Conservation (phyloP, 2,113 vertebrate genomes). For the Macrotus californicus region DNA sequence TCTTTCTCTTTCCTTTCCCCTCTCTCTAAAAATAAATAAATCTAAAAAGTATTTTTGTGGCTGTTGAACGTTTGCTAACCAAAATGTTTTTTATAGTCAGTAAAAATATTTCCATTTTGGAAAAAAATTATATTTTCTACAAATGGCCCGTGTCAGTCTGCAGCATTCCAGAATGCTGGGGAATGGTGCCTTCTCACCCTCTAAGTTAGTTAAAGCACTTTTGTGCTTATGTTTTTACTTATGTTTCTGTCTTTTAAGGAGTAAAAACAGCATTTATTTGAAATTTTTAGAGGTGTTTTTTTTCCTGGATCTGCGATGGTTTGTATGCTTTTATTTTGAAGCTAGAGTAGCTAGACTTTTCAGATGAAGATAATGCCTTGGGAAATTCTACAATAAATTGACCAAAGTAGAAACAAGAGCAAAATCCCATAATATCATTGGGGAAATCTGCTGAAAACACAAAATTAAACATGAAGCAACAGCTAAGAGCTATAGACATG, state of each 20-base stretch:
- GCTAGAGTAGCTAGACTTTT: constrained; percentile 9
- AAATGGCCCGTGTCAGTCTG: background rate
- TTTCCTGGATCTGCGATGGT: background rate
- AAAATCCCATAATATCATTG: background rate
- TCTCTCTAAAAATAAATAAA: too few species aligned
- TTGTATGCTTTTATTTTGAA: background rate
- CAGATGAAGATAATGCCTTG: background rate
- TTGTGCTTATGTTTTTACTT: background rate
- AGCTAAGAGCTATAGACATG: background rate
- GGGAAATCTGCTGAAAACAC: constrained; percentile 21
- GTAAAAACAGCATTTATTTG: background rate
- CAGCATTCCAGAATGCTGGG: background rate
- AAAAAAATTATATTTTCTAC: constrained; percentile 12
- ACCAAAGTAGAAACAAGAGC: background rate
- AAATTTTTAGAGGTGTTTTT: background rate
- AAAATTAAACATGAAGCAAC: background rate
- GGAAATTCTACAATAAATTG: background rate
- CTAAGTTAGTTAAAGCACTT: background rate
- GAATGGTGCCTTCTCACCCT: background rate
- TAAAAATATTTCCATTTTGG: background rate
- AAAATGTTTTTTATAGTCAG: background rate
- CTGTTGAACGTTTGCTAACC: background rate
- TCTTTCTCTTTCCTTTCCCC: too few species aligned
- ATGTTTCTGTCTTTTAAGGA: background rate
- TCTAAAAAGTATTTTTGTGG: background rate